These are phyloP conservation scores for Macrosiphum euphorbiae DNA, from an alignment of 2,888 invertebrate genomes.

Conservation along the genomic window DNA sequence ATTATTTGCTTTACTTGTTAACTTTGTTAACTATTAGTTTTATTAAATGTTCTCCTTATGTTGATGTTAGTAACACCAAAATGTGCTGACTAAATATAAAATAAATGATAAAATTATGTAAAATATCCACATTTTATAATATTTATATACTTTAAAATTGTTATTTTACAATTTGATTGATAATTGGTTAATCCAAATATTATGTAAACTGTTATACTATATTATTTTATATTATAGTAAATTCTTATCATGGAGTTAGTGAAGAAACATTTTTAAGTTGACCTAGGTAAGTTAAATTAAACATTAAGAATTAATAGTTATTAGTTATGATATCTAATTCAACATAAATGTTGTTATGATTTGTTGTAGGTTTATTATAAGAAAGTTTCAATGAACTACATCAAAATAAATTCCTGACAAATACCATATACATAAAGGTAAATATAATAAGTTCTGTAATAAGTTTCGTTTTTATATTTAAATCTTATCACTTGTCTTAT, in stretches of 20 bases:
- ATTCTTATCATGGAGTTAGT: not conserved
- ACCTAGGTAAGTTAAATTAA: slow-evolving; percentile 18
- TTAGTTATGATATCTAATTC: not conserved
- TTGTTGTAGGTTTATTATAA: not conserved
- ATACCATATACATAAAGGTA: slow-evolving; percentile 32
- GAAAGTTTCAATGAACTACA: slow-evolving; percentile 28
- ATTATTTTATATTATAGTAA: not conserved
- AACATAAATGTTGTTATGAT: not conserved
- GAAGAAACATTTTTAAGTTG: not conserved
- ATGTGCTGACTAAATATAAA: not conserved
- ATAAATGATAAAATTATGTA: not conserved
- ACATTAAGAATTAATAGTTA: not conserved
- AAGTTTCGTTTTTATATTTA: not conserved
- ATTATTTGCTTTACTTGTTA: not conserved
- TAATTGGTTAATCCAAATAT: not conserved
- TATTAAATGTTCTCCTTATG: not conserved
- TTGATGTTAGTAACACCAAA: not conserved
- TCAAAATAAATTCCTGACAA: slow-evolving; percentile 47
- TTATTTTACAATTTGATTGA: not conserved
- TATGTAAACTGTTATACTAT: not conserved
- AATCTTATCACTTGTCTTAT: not conserved
- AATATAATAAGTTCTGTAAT: not conserved
- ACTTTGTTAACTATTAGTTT: not conserved
- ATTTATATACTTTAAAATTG: not conserved
- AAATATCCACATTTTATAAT: not conserved